These are phyloP conservation scores for Synergus itoensis DNA, from an alignment of 2,888 invertebrate species.

Conservation along the genomic window DNA sequence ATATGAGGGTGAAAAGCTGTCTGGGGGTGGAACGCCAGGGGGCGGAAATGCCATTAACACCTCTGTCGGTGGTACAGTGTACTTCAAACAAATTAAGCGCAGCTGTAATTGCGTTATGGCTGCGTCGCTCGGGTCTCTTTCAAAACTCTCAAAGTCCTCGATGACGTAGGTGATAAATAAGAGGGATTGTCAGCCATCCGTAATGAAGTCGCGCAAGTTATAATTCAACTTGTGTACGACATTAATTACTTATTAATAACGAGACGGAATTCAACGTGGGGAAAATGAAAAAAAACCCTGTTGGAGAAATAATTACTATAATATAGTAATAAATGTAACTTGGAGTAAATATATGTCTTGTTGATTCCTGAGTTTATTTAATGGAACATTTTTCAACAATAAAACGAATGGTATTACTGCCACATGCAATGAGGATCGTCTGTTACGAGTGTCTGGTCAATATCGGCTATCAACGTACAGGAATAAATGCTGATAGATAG, in stretches of 20 bases:
- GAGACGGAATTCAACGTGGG: background rate
- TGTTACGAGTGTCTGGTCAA: conserved; percentile 45
- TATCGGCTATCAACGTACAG: conserved; percentile 44
- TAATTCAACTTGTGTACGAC: background rate
- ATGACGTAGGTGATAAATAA: conserved; percentile 59
- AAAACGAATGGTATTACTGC: background rate
- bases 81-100: conserved; percentile 77
- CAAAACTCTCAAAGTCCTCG: conserved; percentile 57
- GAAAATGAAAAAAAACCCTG: background rate
- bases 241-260: conserved; percentile 20
- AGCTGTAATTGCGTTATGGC: conserved; percentile 73
- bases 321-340: too few relatives aligned
- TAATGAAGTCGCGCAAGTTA: conserved; percentile 24
- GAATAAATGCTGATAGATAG: conserved; percentile 51
- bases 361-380: too few relatives aligned
- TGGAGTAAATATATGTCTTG: too few relatives aligned
- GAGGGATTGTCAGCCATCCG: conserved; percentile 51
- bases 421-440: background rate
- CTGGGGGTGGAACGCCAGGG: conserved; percentile 42
- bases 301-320: background rate
- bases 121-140: conserved; percentile 59
- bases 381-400: background rate
- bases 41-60: conserved; percentile 72
- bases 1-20: conserved; percentile 43
- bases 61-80: conserved; percentile 67